Evolutionary conservation across 2,888 invertebrate species (phyloP).

Genomic region (Clusia tigrina): DNA sequence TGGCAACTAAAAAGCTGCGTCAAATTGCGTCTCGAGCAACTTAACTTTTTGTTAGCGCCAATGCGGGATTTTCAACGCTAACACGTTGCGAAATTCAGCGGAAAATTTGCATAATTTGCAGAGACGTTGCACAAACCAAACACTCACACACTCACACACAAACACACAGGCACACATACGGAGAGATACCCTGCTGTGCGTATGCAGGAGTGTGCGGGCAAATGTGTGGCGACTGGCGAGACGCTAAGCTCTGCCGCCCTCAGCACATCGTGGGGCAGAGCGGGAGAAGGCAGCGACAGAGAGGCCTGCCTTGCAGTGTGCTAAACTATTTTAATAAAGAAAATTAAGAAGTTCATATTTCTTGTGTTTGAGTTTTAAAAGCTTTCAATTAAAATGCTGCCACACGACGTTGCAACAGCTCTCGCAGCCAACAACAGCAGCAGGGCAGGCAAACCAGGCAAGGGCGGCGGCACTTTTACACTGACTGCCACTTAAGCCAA

Average conservation of each 20-base stretch:
- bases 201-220: background rate
- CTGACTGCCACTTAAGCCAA: background rate
- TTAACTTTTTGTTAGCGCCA: conserved; percentile 4
- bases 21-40: background rate
- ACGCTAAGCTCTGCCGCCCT: background rate
- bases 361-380: conserved; percentile 19
- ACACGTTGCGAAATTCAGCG: background rate
- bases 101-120: background rate
- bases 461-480: no score
- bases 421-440: no score
- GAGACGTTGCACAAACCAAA: background rate
- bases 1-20: background rate
- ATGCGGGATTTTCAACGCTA: background rate
- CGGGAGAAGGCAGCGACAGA: no score
- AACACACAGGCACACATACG: no score
- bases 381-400: conserved; percentile 31
- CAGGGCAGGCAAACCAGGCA: no score
- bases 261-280: no score
- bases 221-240: background rate
- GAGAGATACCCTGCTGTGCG: no score
- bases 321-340: conserved; percentile 31
- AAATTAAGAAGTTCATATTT: conserved; percentile 32
- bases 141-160: no score
- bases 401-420: conserved; percentile 1
- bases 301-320: conserved; percentile 8